Evolutionary conservation across 2,113 vertebrate species (phyloP).

Genomic region (Clarias macrocephalus): DNA sequence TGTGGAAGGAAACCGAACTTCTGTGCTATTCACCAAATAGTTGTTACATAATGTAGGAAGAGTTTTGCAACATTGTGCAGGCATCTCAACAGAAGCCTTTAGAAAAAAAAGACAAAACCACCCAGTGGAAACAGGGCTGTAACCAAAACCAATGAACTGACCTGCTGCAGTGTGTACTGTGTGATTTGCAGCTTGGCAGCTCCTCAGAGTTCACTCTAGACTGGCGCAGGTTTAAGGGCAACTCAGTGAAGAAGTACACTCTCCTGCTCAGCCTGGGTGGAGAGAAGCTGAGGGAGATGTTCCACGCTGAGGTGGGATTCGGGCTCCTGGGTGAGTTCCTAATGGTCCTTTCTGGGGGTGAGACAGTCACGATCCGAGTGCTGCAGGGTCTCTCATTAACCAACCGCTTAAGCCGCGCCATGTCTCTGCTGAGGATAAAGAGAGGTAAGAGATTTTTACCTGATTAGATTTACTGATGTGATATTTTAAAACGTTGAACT

Average conservation of each 20-base stretch:
- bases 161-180: neutral
- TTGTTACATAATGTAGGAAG: too few relatives aligned
- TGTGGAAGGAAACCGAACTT: too few relatives aligned
- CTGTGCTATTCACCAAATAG: too few relatives aligned
- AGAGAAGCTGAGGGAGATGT: slow-evolving; percentile 68
- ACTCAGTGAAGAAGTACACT: slow-evolving; percentile 68
- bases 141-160: too few relatives aligned
- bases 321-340: slow-evolving; percentile 84
- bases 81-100: too few relatives aligned
- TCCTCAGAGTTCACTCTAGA: slow-evolving; percentile 76
- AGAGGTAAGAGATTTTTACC: slow-evolving; percentile 61
- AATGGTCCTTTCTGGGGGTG: slow-evolving; percentile 63
- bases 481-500: too few relatives aligned
- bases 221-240: slow-evolving; percentile 72
- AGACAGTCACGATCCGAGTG: slow-evolving; percentile 59
- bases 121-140: too few relatives aligned
- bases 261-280: slow-evolving; percentile 73
- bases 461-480: too few relatives aligned
- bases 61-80: too few relatives aligned
- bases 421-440: slow-evolving; percentile 69
- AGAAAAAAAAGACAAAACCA: too few relatives aligned
- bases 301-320: slow-evolving; percentile 76
- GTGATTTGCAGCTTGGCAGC: slow-evolving; percentile 61
- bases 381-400: slow-evolving; percentile 72
- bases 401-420: slow-evolving; percentile 73